Percentiles rank a stretch among this genome's conserved stretches.
Evolutionary conservation across 2,797 vertebrate genomes (phyloP).

Genomic region (Arremon aurantiirostris): DNA sequence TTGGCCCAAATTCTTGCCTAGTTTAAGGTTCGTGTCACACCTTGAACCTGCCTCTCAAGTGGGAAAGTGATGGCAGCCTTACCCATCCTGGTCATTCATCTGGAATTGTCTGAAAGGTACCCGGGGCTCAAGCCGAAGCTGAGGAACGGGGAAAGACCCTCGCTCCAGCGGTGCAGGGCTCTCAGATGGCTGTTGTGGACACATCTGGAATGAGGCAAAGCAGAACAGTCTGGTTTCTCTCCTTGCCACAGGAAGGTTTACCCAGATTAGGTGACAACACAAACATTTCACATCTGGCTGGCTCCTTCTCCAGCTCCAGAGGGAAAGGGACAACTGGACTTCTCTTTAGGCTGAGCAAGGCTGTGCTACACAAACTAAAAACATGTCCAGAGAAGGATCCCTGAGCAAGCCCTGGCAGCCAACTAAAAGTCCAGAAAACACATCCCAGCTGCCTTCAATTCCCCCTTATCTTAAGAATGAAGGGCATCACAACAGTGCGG

Average conservation of each 20-base stretch:
- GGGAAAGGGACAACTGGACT: not conserved
- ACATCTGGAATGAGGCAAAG: slow-evolving; percentile 84
- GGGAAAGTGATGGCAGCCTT: not conserved
- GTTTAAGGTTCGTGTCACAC: not conserved
- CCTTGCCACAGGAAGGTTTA: not conserved
- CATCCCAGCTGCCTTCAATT: not conserved
- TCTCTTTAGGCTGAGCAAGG: not conserved
- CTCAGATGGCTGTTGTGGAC: slow-evolving; percentile 89
- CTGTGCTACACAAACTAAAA: not conserved
- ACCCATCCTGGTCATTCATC: slow-evolving; percentile 84
- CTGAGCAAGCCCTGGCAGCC: not conserved
- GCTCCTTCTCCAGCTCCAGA: not conserved
- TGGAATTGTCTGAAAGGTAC: slow-evolving; percentile 86
- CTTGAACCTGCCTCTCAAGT: not conserved
- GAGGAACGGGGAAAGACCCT: slow-evolving; percentile 78
- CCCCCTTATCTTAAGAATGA: rapidly evolving
- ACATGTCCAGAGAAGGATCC: not conserved
- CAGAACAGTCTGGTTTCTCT: not conserved
- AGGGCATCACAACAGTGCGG: not conserved
- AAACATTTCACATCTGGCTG: not conserved
- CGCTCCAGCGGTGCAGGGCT: slow-evolving; percentile 78
- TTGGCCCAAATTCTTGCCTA: not conserved
- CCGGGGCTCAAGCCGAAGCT: slow-evolving; percentile 89
- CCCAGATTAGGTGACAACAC: not conserved
- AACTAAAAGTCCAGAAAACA: not conserved